Evolutionary conservation across 53 echinoderm and acorn worm species (phyloP).

Genomic region (Temnopleurus reevesii): DNA sequence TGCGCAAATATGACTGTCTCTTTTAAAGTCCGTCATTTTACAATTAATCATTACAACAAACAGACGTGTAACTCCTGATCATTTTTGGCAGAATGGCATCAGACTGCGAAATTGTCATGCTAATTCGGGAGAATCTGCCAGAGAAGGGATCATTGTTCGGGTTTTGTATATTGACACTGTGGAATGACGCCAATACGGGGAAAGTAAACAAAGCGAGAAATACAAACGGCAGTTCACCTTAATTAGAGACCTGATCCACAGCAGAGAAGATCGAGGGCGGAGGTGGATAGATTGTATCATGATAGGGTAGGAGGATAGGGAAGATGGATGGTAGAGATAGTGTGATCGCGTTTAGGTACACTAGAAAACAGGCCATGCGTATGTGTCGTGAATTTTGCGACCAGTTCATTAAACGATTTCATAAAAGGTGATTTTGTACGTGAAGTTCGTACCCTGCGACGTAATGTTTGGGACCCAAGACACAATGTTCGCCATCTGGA

Average conservation of each 20-base stretch:
- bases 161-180: constrained; percentile 36
- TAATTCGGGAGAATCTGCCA: not conserved
- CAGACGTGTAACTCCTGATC: not conserved
- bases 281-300: not conserved
- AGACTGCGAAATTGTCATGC: constrained; percentile 3
- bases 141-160: not conserved
- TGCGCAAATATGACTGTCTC: too few relatives aligned
- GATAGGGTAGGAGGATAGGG: not conserved
- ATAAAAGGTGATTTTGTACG: too few relatives aligned
- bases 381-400: too few relatives aligned
- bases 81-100: not conserved
- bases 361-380: too few relatives aligned
- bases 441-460: too few relatives aligned
- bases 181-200: constrained; percentile 34
- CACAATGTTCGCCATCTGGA: too few relatives aligned
- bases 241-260: constrained; percentile 29
- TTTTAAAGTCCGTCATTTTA: too few relatives aligned
- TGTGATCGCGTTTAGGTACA: too few relatives aligned
- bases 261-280: not conserved
- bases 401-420: too few relatives aligned
- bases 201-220: constrained; percentile 34
- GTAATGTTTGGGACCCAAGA: too few relatives aligned
- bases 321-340: not conserved
- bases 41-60: not conserved
- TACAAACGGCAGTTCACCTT: constrained; percentile 45